Evolutionary conservation across 2,113 vertebrate genomes (phyloP), one percentile per base, ranked within the genome.

Genomic region (Dicentrarchus labrax): DNA sequence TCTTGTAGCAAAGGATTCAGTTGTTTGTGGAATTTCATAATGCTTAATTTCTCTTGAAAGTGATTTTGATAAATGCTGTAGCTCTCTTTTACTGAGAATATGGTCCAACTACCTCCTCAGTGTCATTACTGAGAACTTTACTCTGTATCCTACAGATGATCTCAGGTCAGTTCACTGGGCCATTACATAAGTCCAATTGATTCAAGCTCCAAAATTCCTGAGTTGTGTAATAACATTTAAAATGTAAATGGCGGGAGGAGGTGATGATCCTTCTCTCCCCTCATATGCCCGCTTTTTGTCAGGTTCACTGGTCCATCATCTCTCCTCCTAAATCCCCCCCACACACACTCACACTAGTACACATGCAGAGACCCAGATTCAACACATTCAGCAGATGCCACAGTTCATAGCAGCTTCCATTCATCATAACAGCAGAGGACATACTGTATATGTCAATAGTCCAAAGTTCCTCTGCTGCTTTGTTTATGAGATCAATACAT

Each of bases 171-270:
- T 66, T 64, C 45, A 66, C 47, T 81, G 12, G 12, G 38, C 6
- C 12, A 12, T 73, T 81, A 50, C 47, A 74, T 88, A 76, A 87
- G 41, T 70, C 61, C 4, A 67, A 59, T 64, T 22, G n/a, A 86
- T 84, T 48, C 39, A 69, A 69, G 36, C 47, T 60, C 30, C 62
- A 53, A 47, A 62, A 77, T 76, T 22, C 54, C 16, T 0, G 0
- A 45, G 38, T 89, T 86, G 86, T 68, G 51, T 80, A 88, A 88
- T 62, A 48, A 69, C 21, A 87, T 82, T 81, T 75, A 1, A 70
- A 79, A 71, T 54, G 60, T 74, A 30, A 83, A 84, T 51, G 39
- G 43, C 11, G 6, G 24, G 13, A 62, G 57, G 5, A 45, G 45
- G 56, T 47, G 60, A 61, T 78, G 64, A 71, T 72, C 56, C 38